Percentiles rank a stretch among this genome's conserved stretches.
Evolutionary conservation across 2,113 vertebrate species (phyloP).

Genomic region (Clarias macrocephalus): DNA sequence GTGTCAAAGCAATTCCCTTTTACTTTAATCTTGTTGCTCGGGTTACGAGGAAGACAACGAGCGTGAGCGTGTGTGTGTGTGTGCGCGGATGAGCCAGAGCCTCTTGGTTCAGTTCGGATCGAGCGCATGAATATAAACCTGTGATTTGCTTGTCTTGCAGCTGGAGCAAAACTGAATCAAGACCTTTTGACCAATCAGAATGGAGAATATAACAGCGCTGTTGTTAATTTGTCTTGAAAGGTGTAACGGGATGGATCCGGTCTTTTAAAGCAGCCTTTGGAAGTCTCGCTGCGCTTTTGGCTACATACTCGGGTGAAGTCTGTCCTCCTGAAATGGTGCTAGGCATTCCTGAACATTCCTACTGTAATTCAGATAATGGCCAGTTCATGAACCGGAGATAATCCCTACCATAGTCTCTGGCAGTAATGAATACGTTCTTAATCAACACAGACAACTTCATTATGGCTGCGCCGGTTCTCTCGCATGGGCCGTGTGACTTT

Average conservation of each 20-base stretch:
- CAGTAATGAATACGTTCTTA: conserved; percentile 35
- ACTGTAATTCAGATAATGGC: conserved; percentile 37
- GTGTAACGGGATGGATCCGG: not conserved
- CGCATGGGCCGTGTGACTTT: not conserved
- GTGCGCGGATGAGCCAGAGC: not conserved
- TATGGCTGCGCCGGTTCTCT: not conserved
- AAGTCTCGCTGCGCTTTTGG: not conserved
- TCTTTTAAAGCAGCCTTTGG: not conserved
- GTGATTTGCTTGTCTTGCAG: not conserved
- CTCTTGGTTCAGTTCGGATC: too few relatives aligned
- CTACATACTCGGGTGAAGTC: not conserved
- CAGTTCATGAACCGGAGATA: conserved; percentile 34
- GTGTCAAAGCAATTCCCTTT: conserved; percentile 48
- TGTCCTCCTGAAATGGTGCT: conserved; percentile 10
- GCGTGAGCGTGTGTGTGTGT: too few relatives aligned
- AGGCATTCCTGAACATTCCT: conserved; percentile 35
- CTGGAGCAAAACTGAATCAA: not conserved
- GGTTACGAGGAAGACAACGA: conserved; percentile 9
- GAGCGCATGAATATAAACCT: not conserved
- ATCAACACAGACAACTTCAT: not conserved
- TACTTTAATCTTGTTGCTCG: conserved; percentile 44
- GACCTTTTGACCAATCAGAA: not conserved
- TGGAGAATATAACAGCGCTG: not conserved
- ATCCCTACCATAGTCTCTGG: not conserved
- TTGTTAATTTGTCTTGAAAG: not conserved